Evolutionary conservation across 2,888 invertebrate genomes (phyloP).

Genomic region (Ashinkailepas kermadecensis): DNA sequence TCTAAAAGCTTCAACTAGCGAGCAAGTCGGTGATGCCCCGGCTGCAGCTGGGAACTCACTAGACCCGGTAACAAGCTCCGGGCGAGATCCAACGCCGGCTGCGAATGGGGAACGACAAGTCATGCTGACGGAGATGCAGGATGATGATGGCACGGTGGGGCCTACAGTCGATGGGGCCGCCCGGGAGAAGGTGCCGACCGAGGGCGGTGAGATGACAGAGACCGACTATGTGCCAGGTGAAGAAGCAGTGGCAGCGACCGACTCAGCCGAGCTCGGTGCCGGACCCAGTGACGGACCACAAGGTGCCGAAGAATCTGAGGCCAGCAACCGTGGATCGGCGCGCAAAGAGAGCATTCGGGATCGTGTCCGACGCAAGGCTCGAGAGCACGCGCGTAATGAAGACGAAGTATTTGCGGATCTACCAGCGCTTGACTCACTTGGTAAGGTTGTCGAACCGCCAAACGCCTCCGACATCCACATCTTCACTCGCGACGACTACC

Average conservation of each 20-base stretch:
- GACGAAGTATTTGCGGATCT: neutral
- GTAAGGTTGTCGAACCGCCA: neutral
- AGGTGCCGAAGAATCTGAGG: neutral
- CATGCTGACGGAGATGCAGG: neutral
- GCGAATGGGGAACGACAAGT: too few species aligned
- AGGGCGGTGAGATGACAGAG: neutral
- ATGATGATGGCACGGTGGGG: neutral
- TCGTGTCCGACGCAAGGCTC: neutral
- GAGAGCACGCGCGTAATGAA: neutral
- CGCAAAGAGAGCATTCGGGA: conserved; percentile 2
- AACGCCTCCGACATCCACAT: neutral
- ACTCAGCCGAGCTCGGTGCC: too few species aligned
- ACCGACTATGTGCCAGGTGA: neutral
- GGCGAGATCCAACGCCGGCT: too few species aligned
- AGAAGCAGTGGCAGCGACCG: neutral
- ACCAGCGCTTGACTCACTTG: neutral
- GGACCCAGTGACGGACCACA: too few species aligned
- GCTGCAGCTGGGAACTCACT: neutral
- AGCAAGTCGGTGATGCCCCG: neutral
- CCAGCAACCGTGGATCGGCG: neutral
- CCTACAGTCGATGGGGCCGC: neutral
- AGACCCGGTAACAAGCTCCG: too few species aligned
- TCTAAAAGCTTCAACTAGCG: too few species aligned
- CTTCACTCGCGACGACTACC: neutral
- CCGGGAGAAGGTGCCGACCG: neutral